A percentile compares a stretch with the other conserved stretches of the same genome.
These are phyloP conservation scores for Schizothorax lantsangensis DNA, from an alignment of 2,797 vertebrate species.

Conservation along the genomic window DNA sequence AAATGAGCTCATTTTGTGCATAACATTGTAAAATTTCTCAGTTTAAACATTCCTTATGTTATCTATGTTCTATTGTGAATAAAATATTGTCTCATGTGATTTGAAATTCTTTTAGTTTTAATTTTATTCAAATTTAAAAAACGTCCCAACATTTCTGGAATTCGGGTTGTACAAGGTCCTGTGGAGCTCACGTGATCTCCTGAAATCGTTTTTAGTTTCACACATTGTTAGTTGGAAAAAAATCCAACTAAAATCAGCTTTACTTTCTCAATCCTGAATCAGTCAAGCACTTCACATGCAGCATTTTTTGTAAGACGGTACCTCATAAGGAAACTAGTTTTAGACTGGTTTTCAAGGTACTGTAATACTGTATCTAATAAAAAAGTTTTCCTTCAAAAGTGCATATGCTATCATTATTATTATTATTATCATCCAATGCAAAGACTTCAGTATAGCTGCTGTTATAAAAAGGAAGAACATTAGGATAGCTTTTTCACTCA, in stretches of 20 bases:
- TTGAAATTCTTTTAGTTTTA: no score
- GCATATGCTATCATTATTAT: background rate
- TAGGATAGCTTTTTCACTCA: background rate
- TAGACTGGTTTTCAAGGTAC: background rate
- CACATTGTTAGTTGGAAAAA: no score
- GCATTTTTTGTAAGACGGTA: background rate
- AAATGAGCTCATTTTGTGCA: no score
- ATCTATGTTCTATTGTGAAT: no score
- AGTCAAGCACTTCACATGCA: background rate
- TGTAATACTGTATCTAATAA: no score
- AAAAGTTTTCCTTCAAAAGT: background rate
- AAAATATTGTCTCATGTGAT: no score
- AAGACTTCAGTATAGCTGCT: background rate
- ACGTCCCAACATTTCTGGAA: no score
- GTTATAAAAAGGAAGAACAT: background rate
- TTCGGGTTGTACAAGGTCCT: no score
- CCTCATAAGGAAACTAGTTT: background rate
- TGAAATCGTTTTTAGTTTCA: background rate
- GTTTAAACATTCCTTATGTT: no score
- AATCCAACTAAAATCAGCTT: background rate
- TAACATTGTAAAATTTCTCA: no score
- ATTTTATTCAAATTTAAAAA: no score
- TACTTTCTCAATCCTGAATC: background rate
- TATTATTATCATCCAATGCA: background rate
- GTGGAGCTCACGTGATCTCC: background rate